Evolutionary conservation across 2,888 invertebrate species (phyloP).

Genomic region (Oegoconia quadripuncta): DNA sequence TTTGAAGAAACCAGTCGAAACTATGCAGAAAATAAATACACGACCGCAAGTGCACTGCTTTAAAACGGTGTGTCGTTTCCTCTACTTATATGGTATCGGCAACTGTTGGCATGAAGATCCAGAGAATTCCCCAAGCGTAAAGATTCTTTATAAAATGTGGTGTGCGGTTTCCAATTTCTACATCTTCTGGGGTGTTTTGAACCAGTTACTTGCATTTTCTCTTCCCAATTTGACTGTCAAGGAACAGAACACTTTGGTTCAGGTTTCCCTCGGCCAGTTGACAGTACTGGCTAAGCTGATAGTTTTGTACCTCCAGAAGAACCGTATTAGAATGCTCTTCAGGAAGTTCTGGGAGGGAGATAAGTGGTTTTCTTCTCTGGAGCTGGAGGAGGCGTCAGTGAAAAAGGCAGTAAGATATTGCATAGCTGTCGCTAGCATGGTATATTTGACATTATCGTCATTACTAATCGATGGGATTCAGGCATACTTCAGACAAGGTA

Average conservation of each 20-base stretch:
- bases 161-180: conserved; percentile 32
- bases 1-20: no score
- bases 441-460: conserved; percentile 28
- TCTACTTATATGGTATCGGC: conserved; percentile 41
- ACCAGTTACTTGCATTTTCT: conserved; percentile 34
- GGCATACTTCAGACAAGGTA: conserved; percentile 41
- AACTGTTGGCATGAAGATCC: conserved; percentile 42
- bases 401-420: conserved; percentile 30
- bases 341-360: conserved; percentile 40
- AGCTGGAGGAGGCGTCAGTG: conserved; percentile 35
- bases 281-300: conserved; percentile 37
- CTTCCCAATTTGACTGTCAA: conserved; percentile 36
- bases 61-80: conserved; percentile 33
- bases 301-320: conserved; percentile 32
- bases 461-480: conserved; percentile 32
- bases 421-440: conserved; percentile 16
- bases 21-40: conserved; percentile 8
- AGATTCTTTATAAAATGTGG: conserved; percentile 34
- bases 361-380: conserved; percentile 24
- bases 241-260: conserved; percentile 41
- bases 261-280: conserved; percentile 40
- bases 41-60: conserved; percentile 42
- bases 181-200: conserved; percentile 26
- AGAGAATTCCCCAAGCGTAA: conserved; percentile 12
- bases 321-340: conserved; percentile 32